Evolutionary conservation across 2,888 invertebrate genomes (phyloP), one percentile per base, ranked within the genome.

Genomic region (Lasioglossum figueresi): DNA sequence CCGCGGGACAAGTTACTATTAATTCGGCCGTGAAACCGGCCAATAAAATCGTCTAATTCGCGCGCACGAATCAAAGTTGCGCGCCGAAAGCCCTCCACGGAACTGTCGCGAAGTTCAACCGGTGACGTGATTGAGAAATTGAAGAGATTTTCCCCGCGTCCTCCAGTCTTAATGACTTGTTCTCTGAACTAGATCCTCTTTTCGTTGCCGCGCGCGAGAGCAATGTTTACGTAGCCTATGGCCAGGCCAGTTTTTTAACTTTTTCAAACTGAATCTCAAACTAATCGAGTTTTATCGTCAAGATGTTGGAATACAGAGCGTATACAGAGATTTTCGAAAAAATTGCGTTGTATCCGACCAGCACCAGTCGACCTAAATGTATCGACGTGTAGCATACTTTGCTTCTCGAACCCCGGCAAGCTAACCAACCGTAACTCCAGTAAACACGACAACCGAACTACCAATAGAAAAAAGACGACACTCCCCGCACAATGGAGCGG

Each of bases 21-120:
- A 83, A 84, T 76, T 76, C 83, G 63, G 19, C 59, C 82, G 40
- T 63, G 80, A 80, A 83, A 75, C 70, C 37, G 48, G 27, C 59
- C n/a, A 23, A 59, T 37, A 59, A 43, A 48, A 8, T 40, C 70
- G 40, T 75, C 75, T 71, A 76, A 77, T 73, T 82, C 68, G 27
- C 19, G 27, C 6, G 31, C 16, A 8, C n/a, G 48, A 34, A 73
- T 74, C 73, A 77, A 72, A 83, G 66, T 40, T 6, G 68, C 52
- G 19, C 19, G 31, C 14, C 6, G 19, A 23, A 40, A 2, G 19
- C 23, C 4, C 59, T 70, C 40, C 27, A 2, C 14, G 56, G 59
- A 37, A 68, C 34, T 75, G 2, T 8, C n/a, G n/a, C 23, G 34
- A 37, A 37, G 34, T 19, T 37, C 10, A 68, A 68, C 23, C 68